These are phyloP conservation scores for Coregonus suidteri DNA, from an alignment of 2,797 vertebrate genomes.

Conservation along the genomic window DNA sequence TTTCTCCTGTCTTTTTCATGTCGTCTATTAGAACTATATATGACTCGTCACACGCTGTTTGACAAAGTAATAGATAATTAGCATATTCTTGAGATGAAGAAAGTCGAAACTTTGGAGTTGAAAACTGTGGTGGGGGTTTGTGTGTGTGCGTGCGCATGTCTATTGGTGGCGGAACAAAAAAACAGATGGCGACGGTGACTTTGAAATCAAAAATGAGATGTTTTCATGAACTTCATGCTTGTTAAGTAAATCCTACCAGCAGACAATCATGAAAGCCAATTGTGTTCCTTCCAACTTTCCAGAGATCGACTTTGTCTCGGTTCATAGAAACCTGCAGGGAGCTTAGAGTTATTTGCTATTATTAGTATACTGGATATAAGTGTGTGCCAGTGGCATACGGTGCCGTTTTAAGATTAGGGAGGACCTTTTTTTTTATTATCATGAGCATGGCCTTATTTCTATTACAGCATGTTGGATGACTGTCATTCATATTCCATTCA, in stretches of 20 bases:
- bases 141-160: neutral
- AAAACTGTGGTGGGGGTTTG: slow-evolving; percentile 45
- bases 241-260: slow-evolving; percentile 70
- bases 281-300: slow-evolving; percentile 57
- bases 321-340: slow-evolving; percentile 57
- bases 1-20: slow-evolving; percentile 1
- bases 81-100: slow-evolving; percentile 76
- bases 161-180: slow-evolving; percentile 56
- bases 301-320: slow-evolving; percentile 48
- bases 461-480: too few species aligned
- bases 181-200: slow-evolving; percentile 74
- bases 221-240: slow-evolving; percentile 75
- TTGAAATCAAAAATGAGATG: slow-evolving; percentile 75
- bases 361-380: neutral
- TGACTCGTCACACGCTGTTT: slow-evolving; percentile 67
- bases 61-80: slow-evolving; percentile 69
- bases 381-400: neutral
- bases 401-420: too few species aligned
- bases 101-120: slow-evolving; percentile 69
- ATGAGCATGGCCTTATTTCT: too few species aligned
- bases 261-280: slow-evolving; percentile 64
- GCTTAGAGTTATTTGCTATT: slow-evolving; percentile 20
- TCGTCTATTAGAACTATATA: slow-evolving; percentile 71
- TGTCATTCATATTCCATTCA: too few species aligned
- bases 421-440: too few species aligned